Base-by-base conservation (phyloP, 2,888 invertebrate genomes). In the Tupiocoris notatus region DNA sequence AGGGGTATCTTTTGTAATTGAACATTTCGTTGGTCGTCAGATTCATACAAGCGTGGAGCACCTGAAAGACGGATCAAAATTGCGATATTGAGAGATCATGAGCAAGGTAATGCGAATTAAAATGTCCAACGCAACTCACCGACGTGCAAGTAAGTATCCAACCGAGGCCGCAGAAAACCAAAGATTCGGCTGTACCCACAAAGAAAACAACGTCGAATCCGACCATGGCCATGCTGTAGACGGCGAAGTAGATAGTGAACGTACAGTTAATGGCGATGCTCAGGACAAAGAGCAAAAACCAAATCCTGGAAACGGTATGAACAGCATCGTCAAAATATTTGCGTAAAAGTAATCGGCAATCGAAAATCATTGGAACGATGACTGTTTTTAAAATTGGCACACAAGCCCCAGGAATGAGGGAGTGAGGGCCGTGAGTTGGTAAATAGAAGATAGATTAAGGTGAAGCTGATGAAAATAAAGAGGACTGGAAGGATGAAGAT, bases 21-120 rank as follows among this genome's bases (percentile, higher is more conserved):
- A 95, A 93, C 92, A 95, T 94, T 85, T 96, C 96, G 84, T 96
- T 96, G 63, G 95, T 95, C 6, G 96, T 96, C 77, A 96, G 85
- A 86, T 96, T 96, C 92, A 94, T 93, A 83, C 94, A 92, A 12
- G 94, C 95, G 83, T 96, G 95, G 21, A 95, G 86, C 68, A 95
- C 89, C 95, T 96, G 86, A 23, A 75, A 76, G 6, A 66, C 18
- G 58, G 9, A 24, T 39, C 25, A 2, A 23, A 1, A 63, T 9
- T 16, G n/a, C n/a, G n/a, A n/a, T n/a, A n/a, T n/a, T n/a, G 9
- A 12, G 3, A 59, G 9, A 2, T 58, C 18, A 58, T 58, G 18
- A 2, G 2, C 58, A 58, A 58, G 2, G 18, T 17, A 58, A 58
- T 58, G 2, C 0, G 20, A 59, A 1, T 12, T 21, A 59, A 9